phyloP scores from a whole-genome alignment of 2,113 vertebrate genomes.

The Neopipo cinnamomea region DNA sequence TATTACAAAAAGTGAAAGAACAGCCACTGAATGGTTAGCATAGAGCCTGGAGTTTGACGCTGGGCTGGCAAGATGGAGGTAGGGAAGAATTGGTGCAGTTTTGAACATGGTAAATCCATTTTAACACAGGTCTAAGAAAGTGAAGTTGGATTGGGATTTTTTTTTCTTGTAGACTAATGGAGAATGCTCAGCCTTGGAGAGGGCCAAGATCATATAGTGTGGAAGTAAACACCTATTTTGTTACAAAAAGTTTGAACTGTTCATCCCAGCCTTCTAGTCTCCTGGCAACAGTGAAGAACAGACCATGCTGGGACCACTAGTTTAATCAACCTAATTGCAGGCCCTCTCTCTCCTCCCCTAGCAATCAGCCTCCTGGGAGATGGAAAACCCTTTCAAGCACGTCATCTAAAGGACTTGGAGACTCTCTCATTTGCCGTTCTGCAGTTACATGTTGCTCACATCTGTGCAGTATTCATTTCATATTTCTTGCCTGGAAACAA shows the following conservation, averaged over 20 bases:
- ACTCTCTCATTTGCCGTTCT: not conserved
- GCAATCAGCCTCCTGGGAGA: constrained; percentile 31
- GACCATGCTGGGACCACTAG: constrained; percentile 41
- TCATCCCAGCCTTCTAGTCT: constrained; percentile 22
- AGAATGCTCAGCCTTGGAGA: not conserved
- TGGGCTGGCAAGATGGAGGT: not conserved
- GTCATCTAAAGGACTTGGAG: not conserved
- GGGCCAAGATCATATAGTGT: not conserved
- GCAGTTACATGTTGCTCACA: not conserved
- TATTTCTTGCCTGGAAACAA: not conserved
- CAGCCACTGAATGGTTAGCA: not conserved
- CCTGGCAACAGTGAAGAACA: constrained; percentile 53
- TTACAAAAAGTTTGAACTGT: constrained; percentile 17
- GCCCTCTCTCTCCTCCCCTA: constrained; percentile 13
- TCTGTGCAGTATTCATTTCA: not conserved
- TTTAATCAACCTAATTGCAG: constrained; percentile 58
- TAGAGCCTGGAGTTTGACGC: not conserved
- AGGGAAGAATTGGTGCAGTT: not conserved
- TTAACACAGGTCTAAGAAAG: not conserved
- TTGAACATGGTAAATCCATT: not conserved
- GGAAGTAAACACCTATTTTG: constrained; percentile 38
- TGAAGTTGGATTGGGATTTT: not conserved
- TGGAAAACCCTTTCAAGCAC: not conserved
- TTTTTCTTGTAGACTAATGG: not conserved
- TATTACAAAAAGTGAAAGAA: not conserved